Percentiles rank a stretch among this genome's conserved stretches.
Evolutionary conservation across 2,113 vertebrate genomes (phyloP).

Genomic region (Psettodes erumei): DNA sequence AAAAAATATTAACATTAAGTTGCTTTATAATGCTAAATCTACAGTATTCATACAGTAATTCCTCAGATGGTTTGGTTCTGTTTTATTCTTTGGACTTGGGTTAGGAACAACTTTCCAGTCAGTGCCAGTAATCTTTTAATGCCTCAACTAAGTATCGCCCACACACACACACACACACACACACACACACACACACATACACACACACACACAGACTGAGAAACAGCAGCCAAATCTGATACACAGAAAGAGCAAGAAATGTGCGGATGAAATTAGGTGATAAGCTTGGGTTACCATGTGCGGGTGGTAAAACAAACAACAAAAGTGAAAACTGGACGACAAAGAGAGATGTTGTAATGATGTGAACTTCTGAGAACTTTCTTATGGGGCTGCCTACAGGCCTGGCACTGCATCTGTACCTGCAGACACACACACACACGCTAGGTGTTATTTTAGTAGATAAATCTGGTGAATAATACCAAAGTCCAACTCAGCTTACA

Average conservation of each 20-base stretch:
- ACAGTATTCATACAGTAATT: too few relatives aligned
- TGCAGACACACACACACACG: background rate
- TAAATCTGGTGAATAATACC: constrained; percentile 28
- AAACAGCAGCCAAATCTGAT: background rate
- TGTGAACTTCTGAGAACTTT: constrained; percentile 28
- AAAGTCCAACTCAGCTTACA: background rate
- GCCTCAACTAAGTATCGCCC: too few relatives aligned
- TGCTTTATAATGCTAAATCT: too few relatives aligned
- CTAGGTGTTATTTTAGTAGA: constrained; percentile 13
- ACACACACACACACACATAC: too few relatives aligned
- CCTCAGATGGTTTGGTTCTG: background rate
- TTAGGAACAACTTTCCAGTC: background rate
- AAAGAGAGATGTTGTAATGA: constrained; percentile 10
- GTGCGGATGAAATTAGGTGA: constrained; percentile 6
- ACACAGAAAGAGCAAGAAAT: background rate
- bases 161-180: too few relatives aligned
- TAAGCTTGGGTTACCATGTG: background rate
- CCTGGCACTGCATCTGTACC: constrained; percentile 1
- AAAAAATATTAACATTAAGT: too few relatives aligned
- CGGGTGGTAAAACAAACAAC: background rate
- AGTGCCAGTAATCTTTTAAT: background rate
- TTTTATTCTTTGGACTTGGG: background rate
- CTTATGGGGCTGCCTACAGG: constrained; percentile 22
- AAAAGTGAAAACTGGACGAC: constrained; percentile 8
- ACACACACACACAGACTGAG: background rate